Conservation (phyloP, 1,140 invertebrate species). For the Drosophila auraria region DNA sequence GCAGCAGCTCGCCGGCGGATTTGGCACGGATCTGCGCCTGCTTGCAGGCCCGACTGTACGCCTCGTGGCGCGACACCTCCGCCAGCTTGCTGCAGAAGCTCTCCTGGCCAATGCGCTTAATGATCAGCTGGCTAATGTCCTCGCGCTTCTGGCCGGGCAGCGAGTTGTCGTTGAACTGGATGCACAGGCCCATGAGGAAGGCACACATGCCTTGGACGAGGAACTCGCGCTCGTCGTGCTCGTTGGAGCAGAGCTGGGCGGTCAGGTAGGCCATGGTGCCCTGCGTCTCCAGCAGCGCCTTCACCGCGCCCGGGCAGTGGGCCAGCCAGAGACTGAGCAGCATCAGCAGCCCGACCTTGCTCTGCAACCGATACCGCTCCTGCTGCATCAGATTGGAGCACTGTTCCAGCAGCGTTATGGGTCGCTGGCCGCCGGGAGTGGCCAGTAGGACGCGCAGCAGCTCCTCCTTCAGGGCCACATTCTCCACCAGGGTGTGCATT, state of each 20-base stretch:
- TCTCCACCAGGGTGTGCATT: conserved; percentile 96
- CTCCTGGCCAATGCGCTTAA: conserved; percentile 96
- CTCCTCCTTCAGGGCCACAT: conserved; percentile 95
- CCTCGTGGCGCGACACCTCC: conserved; percentile 94
- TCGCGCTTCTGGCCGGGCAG: conserved; percentile 92
- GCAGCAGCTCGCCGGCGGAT: conserved; percentile 91
- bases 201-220: conserved; percentile 96
- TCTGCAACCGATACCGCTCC: conserved; percentile 92
- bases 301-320: conserved; percentile 93
- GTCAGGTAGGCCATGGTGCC: conserved; percentile 94
- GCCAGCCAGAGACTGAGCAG: conserved; percentile 95
- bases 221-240: conserved; percentile 95
- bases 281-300: conserved; percentile 93
- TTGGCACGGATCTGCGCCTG: conserved; percentile 95
- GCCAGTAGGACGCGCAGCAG: conserved; percentile 96
- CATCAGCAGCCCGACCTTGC: conserved; percentile 96
- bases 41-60: conserved; percentile 96
- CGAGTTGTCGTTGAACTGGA: conserved; percentile 96
- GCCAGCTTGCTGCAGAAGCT: conserved; percentile 94
- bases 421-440: conserved; percentile 92
- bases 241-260: conserved; percentile 90
- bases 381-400: conserved; percentile 94
- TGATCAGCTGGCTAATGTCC: conserved; percentile 92
- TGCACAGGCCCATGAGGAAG: conserved; percentile 96
- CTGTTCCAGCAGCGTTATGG: conserved; percentile 95